Base-by-base conservation (phyloP, 2,888 invertebrate species). In the Petrolisthes manimaculis region DNA sequence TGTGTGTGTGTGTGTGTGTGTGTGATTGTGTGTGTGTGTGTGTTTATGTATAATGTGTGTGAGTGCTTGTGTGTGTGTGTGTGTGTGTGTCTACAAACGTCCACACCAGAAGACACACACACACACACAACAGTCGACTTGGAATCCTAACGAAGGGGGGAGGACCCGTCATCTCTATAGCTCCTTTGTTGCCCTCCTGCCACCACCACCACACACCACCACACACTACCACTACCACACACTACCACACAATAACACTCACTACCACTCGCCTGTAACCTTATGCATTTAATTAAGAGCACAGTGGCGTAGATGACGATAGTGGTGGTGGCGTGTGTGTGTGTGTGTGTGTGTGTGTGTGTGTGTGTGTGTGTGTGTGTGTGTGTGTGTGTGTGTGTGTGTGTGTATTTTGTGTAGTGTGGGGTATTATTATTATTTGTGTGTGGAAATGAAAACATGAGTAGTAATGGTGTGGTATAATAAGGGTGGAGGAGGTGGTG, bases 1-100 rank as follows among this genome's bases (percentile, higher is more conserved):
- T 18, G 24, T 74, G 74, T n/a, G 74, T 74, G 74, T n/a, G n/a
- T 74, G 74, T 74, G 74, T 74, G 74, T 74, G 74, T 74, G 74
- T 74, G 74, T 74, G 74, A 12, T 8, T 74, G 74, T 12, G 74
- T 12, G 74, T 67, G 80, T 80, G 80, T 55, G 55, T 80, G 80
- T n/a, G 80, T 80, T 24, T 55, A 54, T 80, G 80, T 55, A n/a
- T 80, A 55, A n/a, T 21, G 80, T 55, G 55, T 37, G 51, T 78
- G 78, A 9, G 53, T 24, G 53, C 51, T 9, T 74, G 14, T 21
- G 14, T 21, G 18, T 74, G 14, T 74, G 75, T 21, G 21, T 12
- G 75, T 74, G 75, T 74, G 75, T 74, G 75, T 74, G 75, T n/a
- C 14, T 74, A 21, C n/a, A n/a, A n/a, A n/a, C n/a, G n/a, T n/a